phyloP scores from a whole-genome alignment of 2,888 invertebrate species.

The Listrodromus nycthemerus region DNA sequence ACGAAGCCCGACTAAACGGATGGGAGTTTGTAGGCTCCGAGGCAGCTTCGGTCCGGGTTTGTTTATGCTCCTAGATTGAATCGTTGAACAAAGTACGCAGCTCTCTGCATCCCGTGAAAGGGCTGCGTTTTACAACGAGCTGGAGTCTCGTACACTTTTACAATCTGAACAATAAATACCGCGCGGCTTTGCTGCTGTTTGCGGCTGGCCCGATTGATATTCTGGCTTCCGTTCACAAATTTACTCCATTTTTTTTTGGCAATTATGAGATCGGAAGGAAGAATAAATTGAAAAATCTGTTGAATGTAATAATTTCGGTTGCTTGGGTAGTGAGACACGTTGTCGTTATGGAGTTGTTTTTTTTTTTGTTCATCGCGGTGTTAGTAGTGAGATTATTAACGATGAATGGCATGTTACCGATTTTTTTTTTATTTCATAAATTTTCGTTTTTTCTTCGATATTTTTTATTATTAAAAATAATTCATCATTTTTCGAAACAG shows the following conservation, averaged over 20 bases:
- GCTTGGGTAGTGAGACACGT: too few relatives aligned
- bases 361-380: too few relatives aligned
- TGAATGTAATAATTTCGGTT: too few relatives aligned
- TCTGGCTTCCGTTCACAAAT: neutral
- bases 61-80: slow-evolving; percentile 55
- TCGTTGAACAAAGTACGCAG: slow-evolving; percentile 47
- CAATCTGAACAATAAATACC: slow-evolving; percentile 38
- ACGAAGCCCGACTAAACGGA: slow-evolving; percentile 27
- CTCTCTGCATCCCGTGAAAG: neutral
- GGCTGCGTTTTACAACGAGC: neutral
- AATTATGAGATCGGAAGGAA: too few relatives aligned
- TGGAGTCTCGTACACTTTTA: neutral
- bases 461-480: too few relatives aligned
- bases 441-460: too few relatives aligned
- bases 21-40: slow-evolving; percentile 23
- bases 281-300: too few relatives aligned
- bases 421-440: too few relatives aligned
- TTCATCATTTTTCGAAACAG: too few relatives aligned
- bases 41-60: slow-evolving; percentile 33
- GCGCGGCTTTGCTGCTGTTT: neutral
- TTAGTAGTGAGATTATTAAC: too few relatives aligned
- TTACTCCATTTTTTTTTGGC: neutral
- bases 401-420: too few relatives aligned
- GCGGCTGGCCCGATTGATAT: neutral
- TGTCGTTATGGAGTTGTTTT: too few relatives aligned